Conservation (phyloP, 2,888 invertebrate species). For the Melinopterus prodromus region DNA sequence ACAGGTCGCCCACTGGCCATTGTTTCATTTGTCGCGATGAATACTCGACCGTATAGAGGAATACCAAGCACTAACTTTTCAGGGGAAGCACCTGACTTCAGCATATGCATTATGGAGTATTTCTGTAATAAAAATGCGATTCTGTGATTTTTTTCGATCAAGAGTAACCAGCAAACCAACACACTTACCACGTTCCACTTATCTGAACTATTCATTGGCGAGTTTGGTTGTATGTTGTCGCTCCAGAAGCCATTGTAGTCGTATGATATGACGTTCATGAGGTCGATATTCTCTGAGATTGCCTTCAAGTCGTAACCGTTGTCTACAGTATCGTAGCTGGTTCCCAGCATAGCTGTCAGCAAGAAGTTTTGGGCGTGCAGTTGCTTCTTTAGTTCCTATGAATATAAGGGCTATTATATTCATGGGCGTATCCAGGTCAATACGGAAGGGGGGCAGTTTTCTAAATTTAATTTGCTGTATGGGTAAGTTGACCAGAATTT, state of each 20-base stretch:
- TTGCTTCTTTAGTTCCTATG: constrained; percentile 11
- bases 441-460: too few species aligned
- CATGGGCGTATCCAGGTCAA: too few species aligned
- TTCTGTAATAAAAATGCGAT: background rate
- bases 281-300: constrained; percentile 8
- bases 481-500: too few species aligned
- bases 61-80: constrained; percentile 75
- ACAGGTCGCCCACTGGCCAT: constrained; percentile 41
- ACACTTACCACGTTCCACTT: constrained; percentile 14
- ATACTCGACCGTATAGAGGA: constrained; percentile 74
- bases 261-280: constrained; percentile 17
- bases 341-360: constrained; percentile 10
- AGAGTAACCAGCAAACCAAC: too few species aligned
- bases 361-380: constrained; percentile 6
- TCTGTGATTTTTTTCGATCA: too few species aligned
- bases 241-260: constrained; percentile 23
- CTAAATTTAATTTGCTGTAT: too few species aligned
- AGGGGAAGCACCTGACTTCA: constrained; percentile 62
- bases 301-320: constrained; percentile 13
- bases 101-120: constrained; percentile 10
- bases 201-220: constrained; percentile 16
- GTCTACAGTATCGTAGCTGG: constrained; percentile 17
- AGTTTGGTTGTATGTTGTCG: constrained; percentile 7
- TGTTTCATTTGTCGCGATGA: constrained; percentile 62
- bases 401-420: too few species aligned